Conservation (phyloP, 1,140 invertebrate species). For the Cotesia typhae region DNA sequence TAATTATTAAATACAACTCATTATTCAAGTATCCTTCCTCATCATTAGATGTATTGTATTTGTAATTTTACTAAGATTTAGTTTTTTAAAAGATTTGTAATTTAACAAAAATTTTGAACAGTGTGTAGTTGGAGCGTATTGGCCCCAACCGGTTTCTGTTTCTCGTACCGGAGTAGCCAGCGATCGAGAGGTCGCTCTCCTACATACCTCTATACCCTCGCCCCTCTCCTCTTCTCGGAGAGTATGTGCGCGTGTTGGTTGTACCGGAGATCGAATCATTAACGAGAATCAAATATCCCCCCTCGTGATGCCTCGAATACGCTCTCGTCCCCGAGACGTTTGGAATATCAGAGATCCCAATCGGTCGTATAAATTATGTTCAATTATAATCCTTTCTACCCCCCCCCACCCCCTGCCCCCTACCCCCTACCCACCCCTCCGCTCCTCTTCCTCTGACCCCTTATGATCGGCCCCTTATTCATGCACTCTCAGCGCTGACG, state of each 20-base stretch:
- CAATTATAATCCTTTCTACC: constrained; percentile 29
- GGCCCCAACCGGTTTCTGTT: constrained; percentile 23
- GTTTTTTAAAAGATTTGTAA: too few relatives aligned
- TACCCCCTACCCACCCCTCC: too few relatives aligned
- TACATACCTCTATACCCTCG: constrained; percentile 10
- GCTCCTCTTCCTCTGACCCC: too few relatives aligned
- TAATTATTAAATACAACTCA: too few relatives aligned
- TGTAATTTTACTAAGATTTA: too few relatives aligned
- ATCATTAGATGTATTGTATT: too few relatives aligned
- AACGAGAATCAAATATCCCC: constrained; percentile 52
- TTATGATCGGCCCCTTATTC: too few relatives aligned
- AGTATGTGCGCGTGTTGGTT: constrained; percentile 39
- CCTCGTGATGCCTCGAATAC: constrained; percentile 21
- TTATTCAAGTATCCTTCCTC: too few relatives aligned
- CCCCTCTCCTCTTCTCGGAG: constrained; percentile 4
- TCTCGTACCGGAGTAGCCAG: constrained; percentile 6
- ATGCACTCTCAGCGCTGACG: too few relatives aligned
- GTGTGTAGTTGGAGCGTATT: too few relatives aligned
- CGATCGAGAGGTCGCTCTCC: constrained; percentile 26
- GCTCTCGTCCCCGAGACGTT: constrained; percentile 21
- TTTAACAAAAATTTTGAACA: too few relatives aligned
- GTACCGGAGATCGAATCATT: constrained; percentile 48
- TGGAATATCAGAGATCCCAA: constrained; percentile 40
- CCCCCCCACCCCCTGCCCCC: too few relatives aligned
- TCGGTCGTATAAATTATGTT: constrained; percentile 39